These are phyloP conservation scores for Hyperopisus bebe DNA, from an alignment of 2,113 vertebrate genomes.

Conservation along the genomic window DNA sequence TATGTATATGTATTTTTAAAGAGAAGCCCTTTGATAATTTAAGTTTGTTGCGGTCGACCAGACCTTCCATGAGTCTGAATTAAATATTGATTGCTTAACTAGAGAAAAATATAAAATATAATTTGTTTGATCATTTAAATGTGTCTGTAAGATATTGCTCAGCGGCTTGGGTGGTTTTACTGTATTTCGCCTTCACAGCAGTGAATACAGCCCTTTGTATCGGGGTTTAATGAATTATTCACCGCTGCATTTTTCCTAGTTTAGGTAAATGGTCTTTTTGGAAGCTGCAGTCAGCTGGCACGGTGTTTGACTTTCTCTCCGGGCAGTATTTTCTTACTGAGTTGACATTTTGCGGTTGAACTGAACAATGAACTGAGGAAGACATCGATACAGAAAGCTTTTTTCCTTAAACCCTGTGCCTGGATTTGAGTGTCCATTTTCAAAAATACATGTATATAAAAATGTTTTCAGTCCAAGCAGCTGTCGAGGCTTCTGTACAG, in stretches of 20 bases:
- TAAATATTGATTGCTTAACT: conserved; percentile 11
- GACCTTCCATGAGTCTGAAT: neutral
- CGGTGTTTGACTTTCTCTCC: conserved; percentile 15
- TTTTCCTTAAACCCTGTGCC: neutral
- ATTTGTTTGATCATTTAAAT: conserved; percentile 10
- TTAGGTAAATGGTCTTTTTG: conserved; percentile 22
- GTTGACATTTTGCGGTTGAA: conserved; percentile 33
- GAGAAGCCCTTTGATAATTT: neutral
- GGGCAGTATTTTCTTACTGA: conserved; percentile 27
- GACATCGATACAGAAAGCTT: conserved; percentile 32
- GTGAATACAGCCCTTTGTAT: neutral
- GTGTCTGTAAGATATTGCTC: neutral
- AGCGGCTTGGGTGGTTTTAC: neutral
- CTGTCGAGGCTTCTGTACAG: neutral
- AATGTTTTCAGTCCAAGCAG: neutral
- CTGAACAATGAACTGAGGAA: conserved; percentile 37
- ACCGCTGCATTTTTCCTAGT: neutral
- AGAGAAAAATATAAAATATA: neutral
- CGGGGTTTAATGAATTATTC: neutral
- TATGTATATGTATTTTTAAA: conserved; percentile 22
- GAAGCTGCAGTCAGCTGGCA: conserved; percentile 5
- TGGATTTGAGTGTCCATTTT: neutral
- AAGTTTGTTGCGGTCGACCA: neutral
- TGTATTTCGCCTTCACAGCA: neutral
- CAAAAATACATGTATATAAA: neutral